Evolutionary conservation across 2,797 vertebrate genomes (phyloP).

Genomic region (Acanthopagrus latus): DNA sequence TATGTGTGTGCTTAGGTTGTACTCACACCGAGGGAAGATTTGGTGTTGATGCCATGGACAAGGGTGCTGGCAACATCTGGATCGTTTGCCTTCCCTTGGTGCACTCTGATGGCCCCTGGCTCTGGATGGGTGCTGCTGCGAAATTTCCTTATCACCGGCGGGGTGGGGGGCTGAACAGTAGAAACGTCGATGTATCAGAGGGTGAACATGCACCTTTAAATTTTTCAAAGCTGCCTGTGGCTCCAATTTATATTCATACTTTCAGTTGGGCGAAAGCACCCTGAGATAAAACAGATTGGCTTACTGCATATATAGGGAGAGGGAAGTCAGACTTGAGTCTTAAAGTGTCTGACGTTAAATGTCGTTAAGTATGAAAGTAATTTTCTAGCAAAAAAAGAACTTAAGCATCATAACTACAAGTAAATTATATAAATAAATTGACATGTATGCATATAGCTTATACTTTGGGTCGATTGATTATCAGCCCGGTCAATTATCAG

Average conservation of each 20-base stretch:
- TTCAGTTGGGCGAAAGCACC: not conserved
- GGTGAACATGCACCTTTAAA: not conserved
- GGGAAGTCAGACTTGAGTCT: no score
- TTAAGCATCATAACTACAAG: no score
- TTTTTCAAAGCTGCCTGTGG: not conserved
- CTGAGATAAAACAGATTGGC: not conserved
- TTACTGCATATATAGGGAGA: no score
- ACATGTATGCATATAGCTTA: no score
- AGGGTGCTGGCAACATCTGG: constrained; percentile 83
- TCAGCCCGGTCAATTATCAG: no score
- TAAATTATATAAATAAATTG: no score
- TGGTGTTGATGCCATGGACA: constrained; percentile 85
- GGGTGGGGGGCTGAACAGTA: constrained; percentile 84
- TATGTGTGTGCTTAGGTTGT: not conserved
- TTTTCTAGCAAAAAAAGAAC: no score
- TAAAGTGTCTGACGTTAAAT: no score
- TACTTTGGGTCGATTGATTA: no score
- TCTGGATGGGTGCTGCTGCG: constrained; percentile 82
- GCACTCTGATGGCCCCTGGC: constrained; percentile 83
- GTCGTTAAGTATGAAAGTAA: no score
- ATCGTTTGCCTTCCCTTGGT: constrained; percentile 88
- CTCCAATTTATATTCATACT: not conserved
- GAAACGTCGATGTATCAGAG: not conserved
- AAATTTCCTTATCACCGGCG: constrained; percentile 84
- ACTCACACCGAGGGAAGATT: constrained; percentile 81